Percentiles rank a stretch among this genome's conserved stretches.
phyloP scores from a whole-genome alignment of 2,888 invertebrate genomes.

The Parascotia fuliginaria region DNA sequence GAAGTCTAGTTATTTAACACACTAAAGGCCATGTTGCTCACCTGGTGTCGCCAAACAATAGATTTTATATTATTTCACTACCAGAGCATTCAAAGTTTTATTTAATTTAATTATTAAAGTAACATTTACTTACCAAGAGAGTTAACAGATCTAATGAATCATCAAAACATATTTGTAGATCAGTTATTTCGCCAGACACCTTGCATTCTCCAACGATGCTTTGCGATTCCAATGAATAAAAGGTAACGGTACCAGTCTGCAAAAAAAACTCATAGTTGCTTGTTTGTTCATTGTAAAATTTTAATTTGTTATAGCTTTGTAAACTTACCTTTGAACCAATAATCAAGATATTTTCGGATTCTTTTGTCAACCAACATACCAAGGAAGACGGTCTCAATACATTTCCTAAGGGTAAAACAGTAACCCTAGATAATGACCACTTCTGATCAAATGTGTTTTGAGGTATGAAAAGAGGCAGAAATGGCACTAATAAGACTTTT shows the following conservation, averaged over 20 bases:
- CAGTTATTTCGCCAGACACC: conserved; percentile 87
- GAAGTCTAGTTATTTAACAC: too few relatives aligned
- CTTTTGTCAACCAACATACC: conserved; percentile 92
- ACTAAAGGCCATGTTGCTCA: too few relatives aligned
- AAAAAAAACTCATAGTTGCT: conserved; percentile 41
- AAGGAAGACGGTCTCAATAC: conserved; percentile 85
- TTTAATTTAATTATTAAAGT: too few relatives aligned
- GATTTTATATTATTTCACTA: too few relatives aligned
- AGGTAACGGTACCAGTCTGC: conserved; percentile 86
- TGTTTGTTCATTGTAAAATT: too few relatives aligned
- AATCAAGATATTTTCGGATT: conserved; percentile 89
- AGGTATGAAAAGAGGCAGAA: conserved; percentile 75
- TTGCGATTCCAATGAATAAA: conserved; percentile 90
- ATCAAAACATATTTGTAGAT: conserved; percentile 90
- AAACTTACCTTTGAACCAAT: conserved; percentile 87
- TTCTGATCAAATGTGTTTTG: conserved; percentile 76
- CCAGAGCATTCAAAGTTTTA: too few relatives aligned
- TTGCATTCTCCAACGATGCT: conserved; percentile 88
- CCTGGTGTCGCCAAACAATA: too few relatives aligned
- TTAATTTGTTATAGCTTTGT: too few relatives aligned
- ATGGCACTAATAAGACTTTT: conserved; percentile 79
- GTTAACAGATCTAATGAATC: conserved; percentile 87
- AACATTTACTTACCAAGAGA: conserved; percentile 64
- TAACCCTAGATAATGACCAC: conserved; percentile 80
- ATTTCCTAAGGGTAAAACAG: conserved; percentile 71